Base-by-base conservation (phyloP, 2,888 invertebrate species). In the Druceiella hillmani region DNA sequence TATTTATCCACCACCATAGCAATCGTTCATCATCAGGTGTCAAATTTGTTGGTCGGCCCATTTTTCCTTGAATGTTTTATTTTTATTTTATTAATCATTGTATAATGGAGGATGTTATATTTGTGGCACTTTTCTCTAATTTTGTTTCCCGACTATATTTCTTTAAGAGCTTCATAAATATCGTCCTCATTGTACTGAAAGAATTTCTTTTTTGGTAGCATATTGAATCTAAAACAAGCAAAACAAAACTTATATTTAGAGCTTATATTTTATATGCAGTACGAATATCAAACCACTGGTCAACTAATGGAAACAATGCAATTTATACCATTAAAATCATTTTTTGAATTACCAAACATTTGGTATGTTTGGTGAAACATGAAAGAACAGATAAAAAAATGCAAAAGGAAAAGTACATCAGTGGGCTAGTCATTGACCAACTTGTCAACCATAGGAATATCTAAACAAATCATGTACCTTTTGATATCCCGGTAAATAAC, bases 11-110 rank as follows among this genome's bases (percentile, higher is more conserved):
- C n/a, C n/a, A n/a, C n/a, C n/a, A n/a, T n/a, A n/a, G n/a, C n/a
- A n/a, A n/a, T n/a, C n/a, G n/a, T n/a, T n/a, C n/a, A n/a, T n/a
- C n/a, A n/a, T n/a, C n/a, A n/a, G n/a, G n/a, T n/a, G n/a, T n/a
- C n/a, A n/a, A n/a, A n/a, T n/a, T n/a, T n/a, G n/a, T n/a, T n/a
- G n/a, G n/a, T n/a, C n/a, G n/a, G n/a, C n/a, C n/a, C n/a, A n/a
- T 29, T 38, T 38, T 38, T 38, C 9, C 38, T 17, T 9, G 38
- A 30, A 29, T 34, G 29, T 38, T 30, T 38, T 25, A 34, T 20
- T 38, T 38, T 38, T 15, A 38, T 7, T 38, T 38, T 38, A 14
- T 34, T 38, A 17, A 39, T 28, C 4, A 38, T 10, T 16, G 38
- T 33, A 15, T 27, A 32, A 10, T 38, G 38, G 14, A 28, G 33